Evolutionary conservation across 2,888 invertebrate species (phyloP).

Genomic region (Cephus spinipes): DNA sequence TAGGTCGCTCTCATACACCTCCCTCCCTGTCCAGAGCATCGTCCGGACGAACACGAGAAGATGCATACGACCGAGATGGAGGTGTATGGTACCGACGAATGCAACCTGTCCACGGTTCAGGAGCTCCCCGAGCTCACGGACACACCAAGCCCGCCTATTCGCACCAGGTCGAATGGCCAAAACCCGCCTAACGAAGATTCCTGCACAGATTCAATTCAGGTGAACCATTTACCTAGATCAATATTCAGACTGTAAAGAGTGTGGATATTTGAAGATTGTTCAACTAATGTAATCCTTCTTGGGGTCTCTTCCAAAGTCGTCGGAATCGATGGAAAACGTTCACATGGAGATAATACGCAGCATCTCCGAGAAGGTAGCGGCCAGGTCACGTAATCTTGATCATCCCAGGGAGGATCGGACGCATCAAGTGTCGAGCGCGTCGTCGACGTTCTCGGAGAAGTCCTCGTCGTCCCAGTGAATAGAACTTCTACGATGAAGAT

Average conservation of each 20-base stretch:
- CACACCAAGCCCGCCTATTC: conserved; percentile 25
- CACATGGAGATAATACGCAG: conserved; percentile 41
- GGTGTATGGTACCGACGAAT: conserved; percentile 43
- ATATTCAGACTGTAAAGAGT: neutral
- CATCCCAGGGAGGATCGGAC: conserved; percentile 36
- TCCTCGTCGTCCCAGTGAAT: conserved; percentile 38
- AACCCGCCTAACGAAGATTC: conserved; percentile 3
- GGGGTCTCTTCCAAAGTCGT: conserved; percentile 35
- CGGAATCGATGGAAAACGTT: conserved; percentile 36
- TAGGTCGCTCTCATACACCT: conserved; percentile 58
- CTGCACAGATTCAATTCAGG: conserved; percentile 18
- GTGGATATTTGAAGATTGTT: neutral
- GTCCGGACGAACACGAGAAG: conserved; percentile 27
- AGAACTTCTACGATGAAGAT: neutral
- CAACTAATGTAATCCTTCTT: neutral
- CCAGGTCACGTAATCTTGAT: conserved; percentile 25
- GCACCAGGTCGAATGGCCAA: conserved; percentile 11
- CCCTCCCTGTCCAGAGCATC: conserved; percentile 47
- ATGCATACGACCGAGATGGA: conserved; percentile 41
- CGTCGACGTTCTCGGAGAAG: conserved; percentile 47
- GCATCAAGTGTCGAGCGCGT: conserved; percentile 39
- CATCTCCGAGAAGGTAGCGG: conserved; percentile 43
- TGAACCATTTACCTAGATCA: neutral
- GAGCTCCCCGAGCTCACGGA: conserved; percentile 45
- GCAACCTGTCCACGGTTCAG: conserved; percentile 43